A percentile compares a stretch with the other conserved stretches of the same genome.
Evolutionary conservation across 2,888 invertebrate species (phyloP).

Genomic region (Sphecodes monilicornis): DNA sequence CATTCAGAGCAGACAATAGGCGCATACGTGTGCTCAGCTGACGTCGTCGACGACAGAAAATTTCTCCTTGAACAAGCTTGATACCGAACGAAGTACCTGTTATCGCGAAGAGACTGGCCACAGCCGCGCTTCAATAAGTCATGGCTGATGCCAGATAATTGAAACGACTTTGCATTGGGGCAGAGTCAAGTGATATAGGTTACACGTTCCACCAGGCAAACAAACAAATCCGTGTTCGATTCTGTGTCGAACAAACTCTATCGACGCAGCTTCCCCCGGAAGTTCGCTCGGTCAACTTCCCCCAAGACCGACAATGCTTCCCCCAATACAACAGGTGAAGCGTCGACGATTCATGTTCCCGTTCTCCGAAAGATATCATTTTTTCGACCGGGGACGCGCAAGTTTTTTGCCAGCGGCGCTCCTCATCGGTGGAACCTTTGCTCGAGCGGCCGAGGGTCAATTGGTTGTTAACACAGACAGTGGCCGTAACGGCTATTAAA

Average conservation of each 20-base stretch:
- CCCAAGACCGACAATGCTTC: background rate
- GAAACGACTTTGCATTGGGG: slow-evolving; percentile 65
- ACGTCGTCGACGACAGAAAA: background rate
- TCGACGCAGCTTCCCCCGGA: background rate
- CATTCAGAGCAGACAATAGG: background rate
- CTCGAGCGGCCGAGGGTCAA: slow-evolving; percentile 80
- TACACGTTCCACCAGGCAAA: slow-evolving; percentile 54
- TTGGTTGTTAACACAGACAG: slow-evolving; percentile 81
- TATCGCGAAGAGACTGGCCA: background rate
- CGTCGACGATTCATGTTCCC: background rate
- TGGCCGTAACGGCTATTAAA: slow-evolving; percentile 71
- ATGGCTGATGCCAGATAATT: slow-evolving; percentile 41
- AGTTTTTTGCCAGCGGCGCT: slow-evolving; percentile 38
- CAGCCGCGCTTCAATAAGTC: background rate
- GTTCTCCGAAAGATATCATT: background rate
- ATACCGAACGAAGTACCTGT: slow-evolving; percentile 13
- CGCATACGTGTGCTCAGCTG: slow-evolving; percentile 10
- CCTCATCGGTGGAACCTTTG: slow-evolving; percentile 73
- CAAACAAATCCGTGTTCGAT: slow-evolving; percentile 27
- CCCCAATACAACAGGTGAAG: background rate
- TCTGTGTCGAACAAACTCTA: background rate
- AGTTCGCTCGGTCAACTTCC: background rate
- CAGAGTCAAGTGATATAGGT: slow-evolving; percentile 44
- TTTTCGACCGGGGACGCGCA: slow-evolving; percentile 16
- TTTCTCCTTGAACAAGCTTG: slow-evolving; percentile 8